A percentile compares a stretch with the other conserved stretches of the same genome.
Conservation (phyloP, 1,140 invertebrate genomes). For the Drosophila bocki region DNA sequence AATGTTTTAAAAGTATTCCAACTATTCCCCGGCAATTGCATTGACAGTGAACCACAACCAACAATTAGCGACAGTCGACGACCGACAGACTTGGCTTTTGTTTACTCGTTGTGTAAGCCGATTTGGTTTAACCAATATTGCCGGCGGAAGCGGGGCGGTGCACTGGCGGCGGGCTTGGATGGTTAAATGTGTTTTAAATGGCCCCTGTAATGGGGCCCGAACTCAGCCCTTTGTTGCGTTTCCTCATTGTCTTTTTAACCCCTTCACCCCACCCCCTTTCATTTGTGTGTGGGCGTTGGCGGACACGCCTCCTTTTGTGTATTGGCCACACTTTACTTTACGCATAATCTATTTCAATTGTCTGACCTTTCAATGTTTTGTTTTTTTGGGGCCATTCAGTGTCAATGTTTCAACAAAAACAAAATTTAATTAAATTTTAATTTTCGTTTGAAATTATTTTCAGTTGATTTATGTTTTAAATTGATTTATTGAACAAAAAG, state of each 20-base stretch:
- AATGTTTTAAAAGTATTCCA: conserved; percentile 24
- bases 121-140: conserved; percentile 38
- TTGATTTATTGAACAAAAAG: conserved; percentile 2
- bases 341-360: conserved; percentile 42
- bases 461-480: neutral
- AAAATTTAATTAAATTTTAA: conserved; percentile 28
- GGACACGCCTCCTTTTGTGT: conserved; percentile 35
- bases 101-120: conserved; percentile 44
- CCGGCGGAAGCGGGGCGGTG: neutral
- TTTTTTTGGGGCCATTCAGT: neutral
- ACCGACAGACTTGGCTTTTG: conserved; percentile 42
- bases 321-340: conserved; percentile 14
- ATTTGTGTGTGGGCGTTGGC: conserved; percentile 24
- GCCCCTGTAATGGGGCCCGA: conserved; percentile 51
- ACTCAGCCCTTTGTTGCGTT: conserved; percentile 40
- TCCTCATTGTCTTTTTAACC: conserved; percentile 39
- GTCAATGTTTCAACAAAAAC: conserved; percentile 14
- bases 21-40: conserved; percentile 39
- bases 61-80: conserved; percentile 32
- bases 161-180: neutral
- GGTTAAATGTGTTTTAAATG: conserved; percentile 56
- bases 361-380: conserved; percentile 11
- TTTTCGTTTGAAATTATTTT: neutral
- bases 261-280: neutral
- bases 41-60: conserved; percentile 45